Evolutionary conservation across 2,113 vertebrate species (phyloP).

Genomic region (Leucoraja erinaceus): DNA sequence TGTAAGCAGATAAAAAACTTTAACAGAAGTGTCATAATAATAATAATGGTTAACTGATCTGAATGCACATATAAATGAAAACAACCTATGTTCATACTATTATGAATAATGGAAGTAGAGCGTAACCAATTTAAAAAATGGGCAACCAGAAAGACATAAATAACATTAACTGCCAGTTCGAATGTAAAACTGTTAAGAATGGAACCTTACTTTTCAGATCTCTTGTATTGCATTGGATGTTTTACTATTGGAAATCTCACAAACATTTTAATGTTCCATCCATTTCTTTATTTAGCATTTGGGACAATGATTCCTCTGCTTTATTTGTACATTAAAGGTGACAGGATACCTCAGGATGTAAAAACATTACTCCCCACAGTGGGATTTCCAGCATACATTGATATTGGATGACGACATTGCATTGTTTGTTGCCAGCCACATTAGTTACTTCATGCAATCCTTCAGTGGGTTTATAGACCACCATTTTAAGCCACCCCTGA

Average conservation of each 20-base stretch:
- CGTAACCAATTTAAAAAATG: no score
- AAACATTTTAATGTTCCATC: not conserved
- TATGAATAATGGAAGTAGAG: no score
- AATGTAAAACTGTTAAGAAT: not conserved
- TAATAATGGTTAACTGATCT: no score
- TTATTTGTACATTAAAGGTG: slow-evolving; percentile 20
- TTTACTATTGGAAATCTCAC: not conserved
- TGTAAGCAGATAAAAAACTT: no score
- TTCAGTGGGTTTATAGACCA: not conserved
- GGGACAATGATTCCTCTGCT: not conserved
- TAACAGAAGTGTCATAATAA: no score
- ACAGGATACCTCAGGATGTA: not conserved
- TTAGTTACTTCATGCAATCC: not conserved
- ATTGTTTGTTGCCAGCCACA: not conserved
- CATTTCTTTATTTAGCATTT: not conserved
- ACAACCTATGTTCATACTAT: no score
- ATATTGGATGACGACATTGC: not conserved
- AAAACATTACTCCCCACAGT: not conserved
- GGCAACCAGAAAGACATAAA: no score
- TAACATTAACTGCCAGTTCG: not conserved
- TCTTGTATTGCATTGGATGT: not conserved
- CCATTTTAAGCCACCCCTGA: not conserved
- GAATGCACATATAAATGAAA: no score
- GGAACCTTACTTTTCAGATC: not conserved
- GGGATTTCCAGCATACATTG: not conserved